Evolutionary conservation across 2,888 invertebrate genomes (phyloP).

Genomic region (Cheilosia variabilis): DNA sequence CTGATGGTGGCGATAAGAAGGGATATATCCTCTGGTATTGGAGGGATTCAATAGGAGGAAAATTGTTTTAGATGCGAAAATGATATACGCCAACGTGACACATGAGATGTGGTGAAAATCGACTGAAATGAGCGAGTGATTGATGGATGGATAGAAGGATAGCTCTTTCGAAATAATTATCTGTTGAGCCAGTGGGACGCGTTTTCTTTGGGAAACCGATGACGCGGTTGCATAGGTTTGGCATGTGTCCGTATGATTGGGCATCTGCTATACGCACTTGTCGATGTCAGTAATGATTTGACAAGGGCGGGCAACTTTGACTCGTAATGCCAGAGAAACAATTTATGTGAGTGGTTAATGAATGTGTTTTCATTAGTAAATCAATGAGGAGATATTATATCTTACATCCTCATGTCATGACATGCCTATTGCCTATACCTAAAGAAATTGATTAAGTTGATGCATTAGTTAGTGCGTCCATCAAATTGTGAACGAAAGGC

Average conservation of each 20-base stretch:
- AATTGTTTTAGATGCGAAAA: constrained; percentile 71
- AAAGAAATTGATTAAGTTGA: too few relatives aligned
- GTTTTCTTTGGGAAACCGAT: neutral
- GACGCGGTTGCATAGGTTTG: neutral
- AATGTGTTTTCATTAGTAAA: neutral
- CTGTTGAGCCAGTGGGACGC: neutral
- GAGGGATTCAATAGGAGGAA: constrained; percentile 45
- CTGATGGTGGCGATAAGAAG: constrained; percentile 67
- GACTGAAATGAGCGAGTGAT: constrained; percentile 44
- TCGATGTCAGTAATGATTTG: constrained; percentile 27
- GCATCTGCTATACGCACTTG: neutral
- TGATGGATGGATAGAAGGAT: constrained; percentile 47
- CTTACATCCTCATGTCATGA: too few relatives aligned
- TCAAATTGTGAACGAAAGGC: too few relatives aligned
- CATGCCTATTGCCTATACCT: too few relatives aligned
- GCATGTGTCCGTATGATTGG: neutral
- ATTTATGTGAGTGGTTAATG: constrained; percentile 19
- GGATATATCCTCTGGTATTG: neutral
- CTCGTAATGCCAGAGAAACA: neutral
- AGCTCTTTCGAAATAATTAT: constrained; percentile 34
- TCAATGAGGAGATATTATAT: neutral
- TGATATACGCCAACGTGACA: constrained; percentile 53
- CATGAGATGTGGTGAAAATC: constrained; percentile 34
- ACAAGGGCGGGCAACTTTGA: neutral
- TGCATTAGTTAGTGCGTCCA: too few relatives aligned